phyloP scores from a whole-genome alignment of 2,888 invertebrate genomes.

The Elgonia sp. region DNA sequence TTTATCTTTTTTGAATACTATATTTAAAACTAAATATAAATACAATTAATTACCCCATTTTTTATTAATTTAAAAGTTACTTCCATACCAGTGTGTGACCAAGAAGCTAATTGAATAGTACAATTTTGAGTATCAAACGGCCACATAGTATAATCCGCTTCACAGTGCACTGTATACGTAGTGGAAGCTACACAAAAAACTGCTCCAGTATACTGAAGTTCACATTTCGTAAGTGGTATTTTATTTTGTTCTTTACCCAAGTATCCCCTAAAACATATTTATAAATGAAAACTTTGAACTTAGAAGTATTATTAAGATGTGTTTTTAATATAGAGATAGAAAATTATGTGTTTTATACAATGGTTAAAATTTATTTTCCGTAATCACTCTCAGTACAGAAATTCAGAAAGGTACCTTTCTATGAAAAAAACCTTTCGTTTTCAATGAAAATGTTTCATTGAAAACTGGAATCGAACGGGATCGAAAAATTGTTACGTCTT shows the following conservation, averaged over 20 bases:
- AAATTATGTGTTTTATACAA: too few relatives aligned
- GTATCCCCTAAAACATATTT: conserved; percentile 63
- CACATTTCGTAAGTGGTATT: conserved; percentile 86
- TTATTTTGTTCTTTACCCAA: conserved; percentile 52
- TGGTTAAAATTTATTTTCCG: too few relatives aligned
- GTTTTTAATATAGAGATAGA: too few relatives aligned
- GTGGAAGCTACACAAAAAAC: conserved; percentile 89
- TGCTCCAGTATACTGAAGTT: conserved; percentile 87
- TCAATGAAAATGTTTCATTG: too few relatives aligned
- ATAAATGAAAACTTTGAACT: too few relatives aligned
- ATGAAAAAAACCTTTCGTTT: too few relatives aligned
- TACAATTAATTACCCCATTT: conserved; percentile 70
- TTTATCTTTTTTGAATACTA: background rate
- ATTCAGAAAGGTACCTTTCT: too few relatives aligned
- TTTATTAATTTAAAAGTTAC: conserved; percentile 87
- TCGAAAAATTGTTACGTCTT: too few relatives aligned
- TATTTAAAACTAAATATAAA: background rate
- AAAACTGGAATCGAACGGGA: too few relatives aligned
- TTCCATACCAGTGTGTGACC: conserved; percentile 90
- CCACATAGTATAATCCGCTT: conserved; percentile 88
- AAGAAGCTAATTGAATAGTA: conserved; percentile 89
- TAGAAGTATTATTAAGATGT: too few relatives aligned
- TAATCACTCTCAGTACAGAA: too few relatives aligned
- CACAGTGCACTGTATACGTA: conserved; percentile 88
- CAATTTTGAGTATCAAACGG: conserved; percentile 91